A percentile compares a stretch with the other conserved stretches of the same genome.
These are phyloP conservation scores for Pogonus chalceus DNA, from an alignment of 1,140 invertebrate species.

Conservation along the genomic window DNA sequence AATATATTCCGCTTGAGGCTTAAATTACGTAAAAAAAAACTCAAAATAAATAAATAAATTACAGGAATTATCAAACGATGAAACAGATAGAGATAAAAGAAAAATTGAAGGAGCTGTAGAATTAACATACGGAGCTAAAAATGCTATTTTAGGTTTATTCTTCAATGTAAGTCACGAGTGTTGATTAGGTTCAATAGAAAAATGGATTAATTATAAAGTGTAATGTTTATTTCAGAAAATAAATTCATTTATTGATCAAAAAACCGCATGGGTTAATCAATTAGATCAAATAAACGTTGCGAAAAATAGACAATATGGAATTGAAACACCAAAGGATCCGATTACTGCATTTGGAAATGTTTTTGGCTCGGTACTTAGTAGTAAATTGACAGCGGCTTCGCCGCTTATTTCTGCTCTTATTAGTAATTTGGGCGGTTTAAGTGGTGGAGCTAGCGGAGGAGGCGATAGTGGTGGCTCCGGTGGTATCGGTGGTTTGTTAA, in stretches of 20 bases:
- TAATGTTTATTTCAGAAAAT: conserved; percentile 48
- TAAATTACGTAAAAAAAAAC: too few species aligned
- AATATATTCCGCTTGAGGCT: too few species aligned
- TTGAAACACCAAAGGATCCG: conserved; percentile 44
- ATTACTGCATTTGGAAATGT: conserved; percentile 37
- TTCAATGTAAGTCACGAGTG: conserved; percentile 67
- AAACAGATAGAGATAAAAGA: conserved; percentile 52
- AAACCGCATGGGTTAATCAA: conserved; percentile 53
- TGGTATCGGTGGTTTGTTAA: conserved; percentile 34
- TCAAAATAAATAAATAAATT: too few species aligned
- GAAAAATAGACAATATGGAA: conserved; percentile 63
- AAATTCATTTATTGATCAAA: conserved; percentile 63
- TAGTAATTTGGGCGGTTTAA: conserved; percentile 42
- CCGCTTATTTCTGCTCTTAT: conserved; percentile 49
- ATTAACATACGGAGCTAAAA: conserved; percentile 58
- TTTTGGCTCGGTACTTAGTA: conserved; percentile 39
- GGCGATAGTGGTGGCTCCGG: conserved; percentile 38
- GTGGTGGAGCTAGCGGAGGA: conserved; percentile 39
- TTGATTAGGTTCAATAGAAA: background rate
- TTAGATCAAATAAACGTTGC: conserved; percentile 59
- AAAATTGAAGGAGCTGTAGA: conserved; percentile 61
- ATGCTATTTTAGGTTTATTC: conserved; percentile 64
- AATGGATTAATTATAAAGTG: background rate
- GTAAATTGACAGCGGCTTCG: conserved; percentile 40
- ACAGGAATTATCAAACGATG: conserved; percentile 24